Evolutionary conservation across 2,113 vertebrate genomes (phyloP).

Genomic region (Zosterops japonicus): DNA sequence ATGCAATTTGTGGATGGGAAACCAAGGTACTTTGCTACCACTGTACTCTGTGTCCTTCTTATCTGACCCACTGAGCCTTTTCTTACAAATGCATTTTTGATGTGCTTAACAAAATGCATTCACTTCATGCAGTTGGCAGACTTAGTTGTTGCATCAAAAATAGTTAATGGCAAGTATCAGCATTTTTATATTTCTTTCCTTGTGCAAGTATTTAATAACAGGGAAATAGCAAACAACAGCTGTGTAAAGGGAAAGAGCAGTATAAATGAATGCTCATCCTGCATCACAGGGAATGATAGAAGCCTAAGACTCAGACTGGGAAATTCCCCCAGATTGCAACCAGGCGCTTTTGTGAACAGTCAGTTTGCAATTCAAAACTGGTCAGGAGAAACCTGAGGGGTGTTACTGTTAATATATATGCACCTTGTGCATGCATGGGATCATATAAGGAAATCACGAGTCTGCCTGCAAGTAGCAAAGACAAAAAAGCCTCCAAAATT

Average conservation of each 20-base stretch:
- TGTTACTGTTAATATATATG: background rate
- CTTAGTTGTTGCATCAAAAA: constrained; percentile 69
- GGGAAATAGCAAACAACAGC: constrained; percentile 71
- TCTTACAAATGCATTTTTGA: constrained; percentile 60
- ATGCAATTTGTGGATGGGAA: background rate
- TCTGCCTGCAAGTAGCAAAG: background rate
- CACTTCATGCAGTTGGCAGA: constrained; percentile 66
- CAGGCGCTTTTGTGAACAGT: constrained; percentile 16
- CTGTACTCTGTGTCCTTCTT: background rate
- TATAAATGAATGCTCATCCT: constrained; percentile 58
- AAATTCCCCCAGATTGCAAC: constrained; percentile 30
- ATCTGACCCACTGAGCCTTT: constrained; percentile 41
- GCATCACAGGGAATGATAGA: constrained; percentile 6
- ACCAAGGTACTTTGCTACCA: constrained; percentile 1
- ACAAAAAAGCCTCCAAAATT: background rate
- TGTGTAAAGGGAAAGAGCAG: constrained; percentile 65
- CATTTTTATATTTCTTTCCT: constrained; percentile 70
- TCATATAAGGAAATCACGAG: fast-evolving
- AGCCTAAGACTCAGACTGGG: constrained; percentile 21
- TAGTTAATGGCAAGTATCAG: constrained; percentile 70
- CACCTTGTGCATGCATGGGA: background rate
- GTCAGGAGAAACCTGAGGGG: background rate
- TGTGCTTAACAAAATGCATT: constrained; percentile 70
- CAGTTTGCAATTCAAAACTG: background rate
- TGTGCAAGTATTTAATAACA: constrained; percentile 69